A percentile compares a stretch with the other conserved stretches of the same genome.
These are phyloP conservation scores for Eclectus roratus DNA, from an alignment of 2,113 vertebrate genomes.

Conservation along the genomic window DNA sequence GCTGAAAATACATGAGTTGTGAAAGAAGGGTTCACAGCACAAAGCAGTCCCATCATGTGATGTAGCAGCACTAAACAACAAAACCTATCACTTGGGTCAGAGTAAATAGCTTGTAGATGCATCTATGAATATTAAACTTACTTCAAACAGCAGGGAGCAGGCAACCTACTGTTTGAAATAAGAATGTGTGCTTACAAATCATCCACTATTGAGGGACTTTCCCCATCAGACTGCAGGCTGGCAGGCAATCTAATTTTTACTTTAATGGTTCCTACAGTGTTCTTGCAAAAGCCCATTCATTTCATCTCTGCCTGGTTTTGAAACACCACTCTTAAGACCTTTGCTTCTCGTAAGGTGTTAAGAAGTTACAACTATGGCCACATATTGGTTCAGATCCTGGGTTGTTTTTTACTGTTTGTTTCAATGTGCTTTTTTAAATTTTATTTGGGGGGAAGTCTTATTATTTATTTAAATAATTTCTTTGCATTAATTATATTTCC, in stretches of 20 bases:
- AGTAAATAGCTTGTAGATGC: background rate
- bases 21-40: background rate
- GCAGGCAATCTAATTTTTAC: background rate
- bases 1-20: background rate
- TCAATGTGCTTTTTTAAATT: background rate
- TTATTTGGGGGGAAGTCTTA: background rate
- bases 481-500: background rate
- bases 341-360: background rate
- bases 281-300: background rate
- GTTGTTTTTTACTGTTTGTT: background rate
- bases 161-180: background rate
- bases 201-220: background rate
- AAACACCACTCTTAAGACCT: background rate
- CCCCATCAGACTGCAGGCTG: background rate
- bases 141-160: background rate
- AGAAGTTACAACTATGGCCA: background rate
- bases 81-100: background rate
- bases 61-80: background rate
- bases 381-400: background rate
- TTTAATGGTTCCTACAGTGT: background rate
- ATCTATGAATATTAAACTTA: conserved; percentile 4
- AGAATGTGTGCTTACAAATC: conserved; percentile 14
- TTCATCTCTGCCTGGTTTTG: background rate
- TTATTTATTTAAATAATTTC: background rate
- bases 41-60: background rate